These are phyloP conservation scores for Argyrosomus regius DNA, from an alignment of 2,797 vertebrate species.

Conservation along the genomic window DNA sequence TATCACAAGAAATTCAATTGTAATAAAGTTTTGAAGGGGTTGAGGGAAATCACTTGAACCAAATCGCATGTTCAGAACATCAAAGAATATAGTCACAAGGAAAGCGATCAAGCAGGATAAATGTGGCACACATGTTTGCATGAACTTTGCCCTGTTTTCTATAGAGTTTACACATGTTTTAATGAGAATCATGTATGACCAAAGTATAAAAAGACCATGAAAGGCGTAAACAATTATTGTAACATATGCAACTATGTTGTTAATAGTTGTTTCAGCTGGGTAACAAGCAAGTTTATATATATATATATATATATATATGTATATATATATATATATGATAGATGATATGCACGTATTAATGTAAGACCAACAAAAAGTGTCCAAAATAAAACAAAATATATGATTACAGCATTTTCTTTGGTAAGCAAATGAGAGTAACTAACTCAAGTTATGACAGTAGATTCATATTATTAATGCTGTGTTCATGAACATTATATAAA, in stretches of 20 bases:
- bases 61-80: background rate
- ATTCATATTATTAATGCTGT: no score
- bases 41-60: constrained; percentile 1
- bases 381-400: no score
- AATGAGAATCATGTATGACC: constrained; percentile 58
- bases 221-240: constrained; percentile 22
- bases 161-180: constrained; percentile 47
- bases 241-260: constrained; percentile 24
- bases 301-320: no score
- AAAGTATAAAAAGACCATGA: constrained; percentile 34
- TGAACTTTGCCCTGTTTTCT: constrained; percentile 63
- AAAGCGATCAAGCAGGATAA: constrained; percentile 40
- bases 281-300: constrained; percentile 40
- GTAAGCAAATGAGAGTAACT: no score
- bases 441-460: no score
- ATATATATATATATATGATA: no score
- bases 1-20: constrained; percentile 57
- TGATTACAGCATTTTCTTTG: no score
- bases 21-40: constrained; percentile 30
- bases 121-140: constrained; percentile 72
- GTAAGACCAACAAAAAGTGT: no score
- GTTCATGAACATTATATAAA: no score
- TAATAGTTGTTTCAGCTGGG: background rate
- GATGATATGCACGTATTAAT: no score
- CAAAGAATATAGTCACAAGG: constrained; percentile 9